Base-by-base conservation (phyloP, 1,140 invertebrate species). In the Psilanteris sp. region DNA sequence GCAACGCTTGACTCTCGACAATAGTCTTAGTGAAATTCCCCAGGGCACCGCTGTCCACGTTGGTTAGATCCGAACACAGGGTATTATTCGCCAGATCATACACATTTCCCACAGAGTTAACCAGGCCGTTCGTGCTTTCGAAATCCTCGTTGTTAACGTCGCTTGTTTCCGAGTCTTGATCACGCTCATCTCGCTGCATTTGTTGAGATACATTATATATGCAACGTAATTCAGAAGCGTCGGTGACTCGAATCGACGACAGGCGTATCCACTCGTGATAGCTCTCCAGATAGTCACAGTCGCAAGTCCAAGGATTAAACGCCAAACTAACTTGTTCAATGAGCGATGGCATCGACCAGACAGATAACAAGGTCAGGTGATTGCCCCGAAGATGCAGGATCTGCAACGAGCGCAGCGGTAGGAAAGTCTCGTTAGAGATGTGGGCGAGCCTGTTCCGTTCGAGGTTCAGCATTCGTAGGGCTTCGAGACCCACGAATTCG, bases 281-380 rank as follows among this genome's bases (percentile, higher is more conserved):
- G 68, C 93, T 91, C n/a, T 93, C 91, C 66, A 96, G 81, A 82
- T 95, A 97, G 34, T 91, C 89, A 89, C 96, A 97, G 72, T 97
- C 94, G 85, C 96, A 97, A 44, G 92, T 94, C 96, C 96, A 98
- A 9, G 93, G 93, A 86, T 97, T 98, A 37, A 92, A 91, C n/a
- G 93, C 91, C 27, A 97, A 85, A 22, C 92, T 93, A 66, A 97
- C 92, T 11, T 71, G 46, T 78, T 94, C 92, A 3, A 93, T 92
- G 64, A 97, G 90, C 83, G 94, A 94, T 13, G 68, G 64, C 64
- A 54, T 92, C 93, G 95, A 95, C 93, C 93, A 95, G 7, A 95
- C 91, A 20, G 93, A 91, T 84, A 95, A 95, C 48, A 92, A 91
- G 1, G 90, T 90, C 14, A 96, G 91, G 75, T 91, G 91, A 87